These are phyloP conservation scores for Linyphia triangularis DNA, from an alignment of 2,888 invertebrate genomes.

Conservation along the genomic window DNA sequence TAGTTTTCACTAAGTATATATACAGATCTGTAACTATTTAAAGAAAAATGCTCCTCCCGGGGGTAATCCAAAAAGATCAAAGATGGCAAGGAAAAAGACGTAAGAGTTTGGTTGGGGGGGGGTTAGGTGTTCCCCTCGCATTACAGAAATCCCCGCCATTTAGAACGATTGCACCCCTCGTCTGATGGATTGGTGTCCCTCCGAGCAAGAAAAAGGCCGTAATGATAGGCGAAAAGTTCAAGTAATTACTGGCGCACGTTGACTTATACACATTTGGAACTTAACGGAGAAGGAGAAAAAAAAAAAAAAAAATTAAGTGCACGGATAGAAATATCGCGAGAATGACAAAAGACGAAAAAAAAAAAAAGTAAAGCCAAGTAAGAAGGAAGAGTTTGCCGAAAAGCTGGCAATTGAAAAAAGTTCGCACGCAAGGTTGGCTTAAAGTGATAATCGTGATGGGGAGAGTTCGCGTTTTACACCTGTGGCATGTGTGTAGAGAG, in stretches of 20 bases:
- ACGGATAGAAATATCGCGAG: not conserved
- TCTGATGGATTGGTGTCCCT: slow-evolving; percentile 71
- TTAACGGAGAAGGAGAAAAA: not conserved
- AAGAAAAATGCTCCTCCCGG: not conserved
- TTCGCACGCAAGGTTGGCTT: slow-evolving; percentile 45
- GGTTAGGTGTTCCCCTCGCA: not conserved
- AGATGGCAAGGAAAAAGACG: not conserved
- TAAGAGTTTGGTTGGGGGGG: no score
- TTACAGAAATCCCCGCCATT: slow-evolving; percentile 53
- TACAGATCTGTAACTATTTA: not conserved
- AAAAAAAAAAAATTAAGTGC: not conserved
- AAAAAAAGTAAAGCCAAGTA: not conserved
- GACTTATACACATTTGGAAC: slow-evolving; percentile 41
- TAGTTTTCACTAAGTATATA: slow-evolving; percentile 11
- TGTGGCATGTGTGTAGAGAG: no score
- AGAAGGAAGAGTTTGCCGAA: not conserved
- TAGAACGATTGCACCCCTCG: slow-evolving; percentile 63
- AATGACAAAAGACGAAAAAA: slow-evolving; percentile 27
- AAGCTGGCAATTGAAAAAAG: slow-evolving; percentile 54
- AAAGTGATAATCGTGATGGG: slow-evolving; percentile 66
- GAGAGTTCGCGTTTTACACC: slow-evolving; percentile 36
- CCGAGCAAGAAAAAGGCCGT: slow-evolving; percentile 11
- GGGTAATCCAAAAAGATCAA: not conserved
- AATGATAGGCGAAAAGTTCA: slow-evolving; percentile 53
- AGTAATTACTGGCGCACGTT: slow-evolving; percentile 61